Conservation (phyloP, 2,888 invertebrate species). For the Cerastoderma edule region DNA sequence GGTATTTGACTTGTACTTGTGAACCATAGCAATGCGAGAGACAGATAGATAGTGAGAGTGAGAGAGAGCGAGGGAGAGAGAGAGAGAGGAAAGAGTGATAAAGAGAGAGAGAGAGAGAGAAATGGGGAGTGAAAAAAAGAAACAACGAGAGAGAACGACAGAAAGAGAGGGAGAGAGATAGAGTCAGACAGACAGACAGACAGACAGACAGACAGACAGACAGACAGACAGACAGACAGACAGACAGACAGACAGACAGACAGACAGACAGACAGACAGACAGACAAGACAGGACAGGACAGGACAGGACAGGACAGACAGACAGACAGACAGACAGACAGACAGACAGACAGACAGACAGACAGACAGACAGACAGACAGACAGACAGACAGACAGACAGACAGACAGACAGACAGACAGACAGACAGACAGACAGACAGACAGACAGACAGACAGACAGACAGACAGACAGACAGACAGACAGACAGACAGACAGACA, state of each 20-base stretch:
- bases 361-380: background rate
- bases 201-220: background rate
- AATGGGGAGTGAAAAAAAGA: too few species aligned
- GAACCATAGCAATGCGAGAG: too few species aligned
- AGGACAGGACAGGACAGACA: background rate
- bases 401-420: conserved; percentile 3
- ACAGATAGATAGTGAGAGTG: background rate
- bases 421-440: background rate
- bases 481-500: background rate
- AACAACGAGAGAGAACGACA: background rate
- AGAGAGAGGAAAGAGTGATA: too few species aligned
- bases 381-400: background rate
- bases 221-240: background rate
- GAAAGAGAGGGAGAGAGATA: conserved; percentile 1
- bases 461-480: background rate
- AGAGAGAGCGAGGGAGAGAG: background rate
- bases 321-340: background rate
- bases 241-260: background rate
- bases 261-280: background rate
- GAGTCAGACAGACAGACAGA: background rate
- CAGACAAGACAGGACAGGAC: background rate
- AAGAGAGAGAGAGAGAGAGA: too few species aligned
- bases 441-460: background rate
- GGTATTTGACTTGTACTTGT: too few species aligned
- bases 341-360: background rate